Evolutionary conservation across 37 sponge, comb jelly and placozoan genomes (phyloP), one percentile per base, ranked within the genome.

Genomic region (Hormiphora californensis): DNA sequence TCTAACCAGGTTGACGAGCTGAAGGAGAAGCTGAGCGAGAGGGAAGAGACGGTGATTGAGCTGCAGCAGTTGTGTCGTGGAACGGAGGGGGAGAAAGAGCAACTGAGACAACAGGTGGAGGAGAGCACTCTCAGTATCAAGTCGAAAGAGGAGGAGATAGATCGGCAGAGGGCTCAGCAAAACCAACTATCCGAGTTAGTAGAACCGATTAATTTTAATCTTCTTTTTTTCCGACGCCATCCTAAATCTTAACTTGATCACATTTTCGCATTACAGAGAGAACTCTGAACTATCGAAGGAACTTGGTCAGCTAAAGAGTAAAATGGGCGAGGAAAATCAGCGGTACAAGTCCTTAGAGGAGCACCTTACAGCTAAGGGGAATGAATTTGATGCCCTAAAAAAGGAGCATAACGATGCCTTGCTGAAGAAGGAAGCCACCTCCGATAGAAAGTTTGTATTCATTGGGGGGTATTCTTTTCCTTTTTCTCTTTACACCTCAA

Each of bases 1-100:
- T n/a, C n/a, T n/a, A n/a, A n/a, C n/a, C 23, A 73, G 81, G 81
- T 43, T 4, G 81, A 73, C 17, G 81, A 73, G 12, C 40, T 46
- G 1, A 39, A 46, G 23, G 81, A 73, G 23, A 73, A 73, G 81
- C 43, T 40, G 46, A 43, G 43, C 40, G 95, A 94, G 86, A 86
- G 88, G 11, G 92, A 94, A 54, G 91, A 92, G 86, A 90, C 85
- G 73, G 91, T 94, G 89, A 88, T 92, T 17, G 95, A 94, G 73
- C 63, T 94, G 73, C 89, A 91, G 35, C 90, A 73, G 22, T 46
- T 73, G 43, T 73, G 81, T 40, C 40, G 43, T 43, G 46, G 81
- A 3, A 73, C 40, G 46, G 81, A 73, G 7, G 43, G 46, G 5
- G 81, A 73, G 23, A 73, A 43, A 7, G 44, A 28, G 17, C 81